Evolutionary conservation across 64 coral and sea anemone genomes (phyloP).

Genomic region (Anthopleura sola): DNA sequence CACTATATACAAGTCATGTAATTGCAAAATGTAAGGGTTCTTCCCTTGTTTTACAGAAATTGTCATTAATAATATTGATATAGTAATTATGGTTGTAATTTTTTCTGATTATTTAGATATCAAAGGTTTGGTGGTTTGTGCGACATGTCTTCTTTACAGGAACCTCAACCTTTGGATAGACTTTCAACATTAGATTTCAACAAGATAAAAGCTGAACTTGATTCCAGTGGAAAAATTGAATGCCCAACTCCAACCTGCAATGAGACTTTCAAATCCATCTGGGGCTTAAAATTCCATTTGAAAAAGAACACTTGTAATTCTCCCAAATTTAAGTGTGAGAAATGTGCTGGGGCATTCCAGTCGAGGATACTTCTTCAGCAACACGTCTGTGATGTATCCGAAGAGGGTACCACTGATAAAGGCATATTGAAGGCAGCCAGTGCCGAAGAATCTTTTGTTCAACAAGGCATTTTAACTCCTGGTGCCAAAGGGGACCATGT

Average conservation of each 20-base stretch:
- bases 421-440: neutral
- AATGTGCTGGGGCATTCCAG: conserved; percentile 28
- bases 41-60: too few species aligned
- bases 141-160: neutral
- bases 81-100: neutral
- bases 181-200: conserved; percentile 5
- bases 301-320: conserved; percentile 28
- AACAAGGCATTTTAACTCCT: too few species aligned
- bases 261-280: conserved; percentile 52
- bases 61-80: too few species aligned
- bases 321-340: conserved; percentile 44
- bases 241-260: conserved; percentile 30
- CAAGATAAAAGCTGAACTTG: conserved; percentile 42
- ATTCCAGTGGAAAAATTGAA: conserved; percentile 17
- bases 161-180: neutral
- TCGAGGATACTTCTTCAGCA: conserved; percentile 22
- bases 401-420: neutral
- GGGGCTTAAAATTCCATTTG: conserved; percentile 55
- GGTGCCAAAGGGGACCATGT: neutral
- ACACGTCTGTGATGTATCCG: neutral
- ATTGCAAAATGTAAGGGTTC: too few species aligned
- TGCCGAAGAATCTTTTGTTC: neutral
- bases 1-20: too few species aligned
- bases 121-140: neutral
- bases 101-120: neutral